These are phyloP conservation scores for Neostethus bicornis DNA, from an alignment of 2,797 vertebrate genomes.

Conservation along the genomic window DNA sequence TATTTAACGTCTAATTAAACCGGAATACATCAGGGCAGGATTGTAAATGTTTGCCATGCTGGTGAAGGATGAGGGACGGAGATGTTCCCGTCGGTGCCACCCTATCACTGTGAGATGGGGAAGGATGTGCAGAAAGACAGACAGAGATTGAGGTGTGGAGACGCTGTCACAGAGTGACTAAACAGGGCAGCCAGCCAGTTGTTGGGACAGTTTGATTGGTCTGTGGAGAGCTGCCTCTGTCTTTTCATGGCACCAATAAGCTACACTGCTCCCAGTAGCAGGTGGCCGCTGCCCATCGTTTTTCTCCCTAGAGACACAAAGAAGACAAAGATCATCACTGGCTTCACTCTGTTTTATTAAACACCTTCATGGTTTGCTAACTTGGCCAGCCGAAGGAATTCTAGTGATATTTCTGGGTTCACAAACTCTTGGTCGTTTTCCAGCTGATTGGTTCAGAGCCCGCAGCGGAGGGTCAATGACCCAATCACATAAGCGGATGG, in stretches of 20 bases:
- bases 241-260: constrained; percentile 78
- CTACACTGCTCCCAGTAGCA: constrained; percentile 73
- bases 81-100: constrained; percentile 71
- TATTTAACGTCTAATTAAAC: constrained; percentile 83
- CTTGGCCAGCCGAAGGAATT: no score
- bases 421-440: no score
- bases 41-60: constrained; percentile 81
- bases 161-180: constrained; percentile 46
- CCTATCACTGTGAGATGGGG: constrained; percentile 40
- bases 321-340: constrained; percentile 62
- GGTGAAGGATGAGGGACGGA: constrained; percentile 68
- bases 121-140: constrained; percentile 25
- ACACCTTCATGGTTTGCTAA: constrained; percentile 70
- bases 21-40: constrained; percentile 77
- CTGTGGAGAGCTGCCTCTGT: constrained; percentile 77
- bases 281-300: constrained; percentile 72
- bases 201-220: constrained; percentile 80
- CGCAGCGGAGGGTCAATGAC: no score
- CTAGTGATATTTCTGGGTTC: no score
- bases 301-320: constrained; percentile 35
- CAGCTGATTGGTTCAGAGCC: no score
- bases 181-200: constrained; percentile 84
- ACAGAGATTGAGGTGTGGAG: constrained; percentile 46
- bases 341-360: constrained; percentile 68
- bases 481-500: no score